phyloP scores from a whole-genome alignment of 2,113 vertebrate species.

The Chelonoidis abingdonii region DNA sequence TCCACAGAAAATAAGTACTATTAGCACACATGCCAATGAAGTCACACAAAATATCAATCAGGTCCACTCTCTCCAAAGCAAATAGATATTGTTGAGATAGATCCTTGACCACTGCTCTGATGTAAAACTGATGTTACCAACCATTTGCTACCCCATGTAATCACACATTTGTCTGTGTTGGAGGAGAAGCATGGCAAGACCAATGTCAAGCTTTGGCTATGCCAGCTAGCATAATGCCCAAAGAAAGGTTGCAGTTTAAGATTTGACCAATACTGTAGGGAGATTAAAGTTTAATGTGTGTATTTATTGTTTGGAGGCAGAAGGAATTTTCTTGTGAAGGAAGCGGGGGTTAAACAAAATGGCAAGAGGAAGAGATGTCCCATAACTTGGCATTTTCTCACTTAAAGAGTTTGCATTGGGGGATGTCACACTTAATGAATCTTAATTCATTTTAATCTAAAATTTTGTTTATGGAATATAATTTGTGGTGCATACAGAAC shows the following conservation, averaged over 20 bases:
- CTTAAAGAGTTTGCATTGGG: neutral
- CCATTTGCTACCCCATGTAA: neutral
- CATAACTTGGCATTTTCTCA: neutral
- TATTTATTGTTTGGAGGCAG: neutral
- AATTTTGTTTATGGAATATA: slow-evolving; percentile 42
- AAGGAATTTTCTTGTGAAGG: neutral
- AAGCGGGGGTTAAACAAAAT: neutral
- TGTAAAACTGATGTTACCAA: neutral
- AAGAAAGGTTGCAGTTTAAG: neutral
- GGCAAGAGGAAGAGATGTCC: neutral
- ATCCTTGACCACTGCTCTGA: neutral
- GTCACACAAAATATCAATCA: neutral
- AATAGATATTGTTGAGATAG: neutral
- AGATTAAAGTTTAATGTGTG: neutral
- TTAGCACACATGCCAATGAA: neutral
- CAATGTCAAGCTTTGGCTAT: neutral
- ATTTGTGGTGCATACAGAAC: neutral
- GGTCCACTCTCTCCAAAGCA: neutral
- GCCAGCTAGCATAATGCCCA: neutral
- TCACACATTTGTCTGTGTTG: neutral
- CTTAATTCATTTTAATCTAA: slow-evolving; percentile 35
- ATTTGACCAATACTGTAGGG: neutral
- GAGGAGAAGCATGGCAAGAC: neutral
- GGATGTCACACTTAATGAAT: slow-evolving; percentile 5
- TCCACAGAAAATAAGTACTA: neutral